Percentiles rank a stretch among this genome's conserved stretches.
Conservation (phyloP, 1,140 invertebrate species). For the Ceratina calcarata region DNA sequence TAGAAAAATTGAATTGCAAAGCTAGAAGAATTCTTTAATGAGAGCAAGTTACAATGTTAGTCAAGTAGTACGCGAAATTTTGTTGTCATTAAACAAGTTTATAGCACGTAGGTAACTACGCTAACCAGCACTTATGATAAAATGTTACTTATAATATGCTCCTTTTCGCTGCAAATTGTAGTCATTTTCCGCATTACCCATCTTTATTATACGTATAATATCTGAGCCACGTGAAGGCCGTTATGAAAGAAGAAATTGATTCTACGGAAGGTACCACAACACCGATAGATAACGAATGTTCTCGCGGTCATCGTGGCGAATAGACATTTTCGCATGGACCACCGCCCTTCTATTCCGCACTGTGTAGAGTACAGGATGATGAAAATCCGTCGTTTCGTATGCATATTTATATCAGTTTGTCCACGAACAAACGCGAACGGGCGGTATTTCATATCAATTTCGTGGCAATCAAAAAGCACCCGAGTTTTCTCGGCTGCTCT, state of each 20-base stretch:
- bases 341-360: too few species aligned
- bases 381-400: neutral
- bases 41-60: neutral
- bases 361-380: too few species aligned
- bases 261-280: conserved; percentile 20
- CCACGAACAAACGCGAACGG: neutral
- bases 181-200: conserved; percentile 18
- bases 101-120: conserved; percentile 23
- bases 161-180: conserved; percentile 60
- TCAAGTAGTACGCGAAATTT: conserved; percentile 18
- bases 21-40: neutral
- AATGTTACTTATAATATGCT: conserved; percentile 61
- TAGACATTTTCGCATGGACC: conserved; percentile 2
- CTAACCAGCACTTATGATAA: conserved; percentile 39
- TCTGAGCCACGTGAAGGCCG: conserved; percentile 42
- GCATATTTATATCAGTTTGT: conserved; percentile 13
- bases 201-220: conserved; percentile 22
- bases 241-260: conserved; percentile 61
- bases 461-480: conserved; percentile 6
- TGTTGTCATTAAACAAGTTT: conserved; percentile 7
- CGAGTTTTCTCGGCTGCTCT: neutral
- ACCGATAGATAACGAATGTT: conserved; percentile 32
- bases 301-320: neutral
- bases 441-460: conserved; percentile 10
- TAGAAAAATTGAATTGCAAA: neutral